A percentile compares a stretch with the other conserved stretches of the same genome.
phyloP scores from a whole-genome alignment of 64 coral and sea anemone species.

The Stichodactyla helianthus region DNA sequence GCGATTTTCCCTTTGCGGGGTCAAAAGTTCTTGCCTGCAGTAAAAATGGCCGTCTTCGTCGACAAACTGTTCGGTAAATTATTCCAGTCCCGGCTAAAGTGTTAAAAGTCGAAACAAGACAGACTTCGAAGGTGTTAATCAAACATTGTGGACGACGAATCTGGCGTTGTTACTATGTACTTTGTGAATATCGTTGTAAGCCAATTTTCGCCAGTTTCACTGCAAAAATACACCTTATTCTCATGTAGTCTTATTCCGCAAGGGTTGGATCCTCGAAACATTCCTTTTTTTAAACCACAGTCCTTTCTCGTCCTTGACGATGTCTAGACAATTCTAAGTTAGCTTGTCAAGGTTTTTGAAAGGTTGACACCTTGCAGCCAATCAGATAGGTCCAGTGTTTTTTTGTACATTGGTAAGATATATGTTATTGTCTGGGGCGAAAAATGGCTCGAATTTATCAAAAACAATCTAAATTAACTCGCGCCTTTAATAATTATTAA shows the following conservation, averaged over 20 bases:
- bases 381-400: background rate
- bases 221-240: background rate
- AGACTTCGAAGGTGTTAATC: conserved; percentile 16
- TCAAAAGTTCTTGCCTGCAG: background rate
- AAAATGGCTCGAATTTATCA: background rate
- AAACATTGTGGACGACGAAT: background rate
- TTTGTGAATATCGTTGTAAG: background rate
- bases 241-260: background rate
- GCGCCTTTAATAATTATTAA: background rate
- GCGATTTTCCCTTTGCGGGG: background rate
- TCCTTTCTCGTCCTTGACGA: background rate
- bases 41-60: background rate
- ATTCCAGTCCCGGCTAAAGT: conserved; percentile 1
- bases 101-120: conserved; percentile 19
- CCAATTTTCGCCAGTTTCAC: background rate
- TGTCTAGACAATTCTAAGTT: conserved; percentile 8
- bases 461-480: background rate
- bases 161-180: background rate
- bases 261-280: background rate
- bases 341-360: background rate
- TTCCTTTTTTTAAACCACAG: background rate
- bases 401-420: conserved; percentile 1
- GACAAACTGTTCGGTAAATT: background rate
- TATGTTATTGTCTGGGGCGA: background rate
- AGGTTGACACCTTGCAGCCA: background rate